Conservation (phyloP, 2,797 vertebrate genomes). For the Peromyscus eremicus region DNA sequence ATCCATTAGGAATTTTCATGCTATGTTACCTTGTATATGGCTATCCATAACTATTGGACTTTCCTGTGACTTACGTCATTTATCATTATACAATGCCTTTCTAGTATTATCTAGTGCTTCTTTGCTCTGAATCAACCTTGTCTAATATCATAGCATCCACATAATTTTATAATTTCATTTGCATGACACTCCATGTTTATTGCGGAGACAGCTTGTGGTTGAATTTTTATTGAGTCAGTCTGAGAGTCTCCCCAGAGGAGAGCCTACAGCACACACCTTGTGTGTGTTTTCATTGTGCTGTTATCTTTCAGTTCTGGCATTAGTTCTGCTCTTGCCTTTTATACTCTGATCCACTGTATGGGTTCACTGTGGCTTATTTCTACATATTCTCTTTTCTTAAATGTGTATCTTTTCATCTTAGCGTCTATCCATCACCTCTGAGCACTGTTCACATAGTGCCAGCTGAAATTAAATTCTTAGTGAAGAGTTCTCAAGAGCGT, state of each 20-base stretch:
- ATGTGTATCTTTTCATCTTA: constrained; percentile 46
- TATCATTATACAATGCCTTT: neutral
- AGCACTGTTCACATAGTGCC: constrained; percentile 10
- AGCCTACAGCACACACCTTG: neutral
- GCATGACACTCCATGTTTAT: neutral
- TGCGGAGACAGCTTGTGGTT: neutral
- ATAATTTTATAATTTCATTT: constrained; percentile 36
- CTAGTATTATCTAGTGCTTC: neutral
- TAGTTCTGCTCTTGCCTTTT: neutral
- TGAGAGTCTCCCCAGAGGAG: neutral
- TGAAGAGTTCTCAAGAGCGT: constrained; percentile 60
- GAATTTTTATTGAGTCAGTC: constrained; percentile 25
- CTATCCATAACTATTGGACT: neutral
- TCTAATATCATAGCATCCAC: neutral
- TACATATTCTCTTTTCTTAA: neutral
- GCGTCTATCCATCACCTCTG: constrained; percentile 60
- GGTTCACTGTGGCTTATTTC: neutral
- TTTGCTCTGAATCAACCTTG: constrained; percentile 40
- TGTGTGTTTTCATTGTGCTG: constrained; percentile 13
- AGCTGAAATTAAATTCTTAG: constrained; percentile 73
- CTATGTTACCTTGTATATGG: neutral
- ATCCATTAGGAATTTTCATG: neutral
- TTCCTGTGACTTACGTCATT: constrained; percentile 15
- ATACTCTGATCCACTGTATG: neutral
- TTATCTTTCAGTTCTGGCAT: neutral